Base-by-base conservation (phyloP, 2,797 vertebrate species). In the Semotilus atromaculatus region DNA sequence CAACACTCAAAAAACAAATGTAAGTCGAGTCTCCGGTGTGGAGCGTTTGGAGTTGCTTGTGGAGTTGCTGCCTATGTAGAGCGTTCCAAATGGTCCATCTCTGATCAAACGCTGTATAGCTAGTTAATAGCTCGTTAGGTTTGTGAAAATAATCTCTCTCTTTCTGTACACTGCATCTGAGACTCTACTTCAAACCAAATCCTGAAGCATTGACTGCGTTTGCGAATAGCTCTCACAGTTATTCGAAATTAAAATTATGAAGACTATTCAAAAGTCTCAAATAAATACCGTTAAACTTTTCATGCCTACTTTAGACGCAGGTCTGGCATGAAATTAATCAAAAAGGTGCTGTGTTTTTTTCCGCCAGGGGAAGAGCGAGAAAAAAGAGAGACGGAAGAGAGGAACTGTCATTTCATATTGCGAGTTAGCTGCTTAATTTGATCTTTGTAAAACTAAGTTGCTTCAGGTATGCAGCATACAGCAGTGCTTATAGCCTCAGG, bases 401-500 rank as follows among this genome's bases (percentile, higher is more conserved):
- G 89, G 86, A 90, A 92, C 88, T 90, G 90, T 93, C 90, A 91
- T 94, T 94, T 93, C 92, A 93, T 93, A 94, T 95, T 95, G 93
- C 92, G 92, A 94, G 93, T 92, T 93, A 91, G 90, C 92, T 94
- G 90, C 91, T 94, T 94, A 95, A 95, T 95, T 94, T 94, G 89
- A 94, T 95, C 93, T 95, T 94, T 94, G 93, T 93, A 93, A 93
- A 95, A 94, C 92, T 93, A 94, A 94, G 93, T 96, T 94, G 92
- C 94, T 95, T 92, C 95, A 95, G 95, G 95, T 95, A 93, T 94
- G 93, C 88, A 88, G 94, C 91, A 93, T 78, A 91, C 91, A 95
- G 92, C 91, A 93, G 86, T 76, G 72, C 91, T 90, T 91, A 93
- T 95, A 94, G 95, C 95, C 96, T 93, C 75, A 93, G 95, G 95